These are phyloP conservation scores for Diogma glabrata DNA, from an alignment of 2,888 invertebrate species.

Conservation along the genomic window DNA sequence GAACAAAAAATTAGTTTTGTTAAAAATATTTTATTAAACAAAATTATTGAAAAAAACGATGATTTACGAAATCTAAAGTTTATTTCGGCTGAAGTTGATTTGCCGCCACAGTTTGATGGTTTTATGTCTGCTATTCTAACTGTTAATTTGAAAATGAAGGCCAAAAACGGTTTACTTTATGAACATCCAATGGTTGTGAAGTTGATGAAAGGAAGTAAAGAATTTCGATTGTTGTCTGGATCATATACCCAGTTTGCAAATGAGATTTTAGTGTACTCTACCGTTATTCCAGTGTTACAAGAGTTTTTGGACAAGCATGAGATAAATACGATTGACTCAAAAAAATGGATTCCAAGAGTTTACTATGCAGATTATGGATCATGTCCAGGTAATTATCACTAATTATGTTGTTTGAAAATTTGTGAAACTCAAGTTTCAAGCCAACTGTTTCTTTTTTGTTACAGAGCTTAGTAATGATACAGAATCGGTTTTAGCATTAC, in stretches of 20 bases:
- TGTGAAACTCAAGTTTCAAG: no score
- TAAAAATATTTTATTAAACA: not conserved
- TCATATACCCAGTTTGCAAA: conserved; percentile 10
- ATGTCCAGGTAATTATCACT: conserved; percentile 6
- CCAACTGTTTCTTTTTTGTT: no score
- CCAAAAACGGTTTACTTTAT: no score
- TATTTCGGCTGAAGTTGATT: conserved; percentile 7
- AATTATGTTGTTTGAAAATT: no score
- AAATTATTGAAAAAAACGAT: not conserved
- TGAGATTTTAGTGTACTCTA: conserved; percentile 11
- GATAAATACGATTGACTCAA: not conserved
- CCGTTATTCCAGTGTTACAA: conserved; percentile 12
- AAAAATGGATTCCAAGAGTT: conserved; percentile 12
- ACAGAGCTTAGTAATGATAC: conserved; percentile 9
- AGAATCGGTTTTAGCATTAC: conserved; percentile 30
- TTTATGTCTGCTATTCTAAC: conserved; percentile 17
- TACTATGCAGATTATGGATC: conserved; percentile 11
- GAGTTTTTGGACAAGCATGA: not conserved
- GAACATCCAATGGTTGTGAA: conserved; percentile 9
- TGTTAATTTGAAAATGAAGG: conserved; percentile 6
- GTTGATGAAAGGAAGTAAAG: conserved; percentile 13
- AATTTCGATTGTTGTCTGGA: conserved; percentile 7
- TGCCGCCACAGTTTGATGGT: conserved; percentile 13
- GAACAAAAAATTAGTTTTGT: conserved; percentile 1
- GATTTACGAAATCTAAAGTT: not conserved